Evolutionary conservation across 1,140 invertebrate genomes (phyloP).

Genomic region (Oedothorax gibbosus): DNA sequence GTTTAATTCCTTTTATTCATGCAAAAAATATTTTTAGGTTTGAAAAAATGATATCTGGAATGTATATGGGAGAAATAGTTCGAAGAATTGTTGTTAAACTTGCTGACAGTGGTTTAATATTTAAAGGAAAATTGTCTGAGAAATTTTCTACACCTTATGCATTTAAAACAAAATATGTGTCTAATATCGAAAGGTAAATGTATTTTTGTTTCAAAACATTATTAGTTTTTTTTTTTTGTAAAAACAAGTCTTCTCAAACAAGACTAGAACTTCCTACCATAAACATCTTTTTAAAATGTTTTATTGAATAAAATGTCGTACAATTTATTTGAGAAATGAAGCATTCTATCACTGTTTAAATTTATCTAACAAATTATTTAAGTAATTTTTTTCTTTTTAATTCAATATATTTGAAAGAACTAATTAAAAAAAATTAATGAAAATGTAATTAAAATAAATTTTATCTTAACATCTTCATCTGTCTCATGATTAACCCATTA

Average conservation of each 20-base stretch:
- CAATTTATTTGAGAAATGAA: too few species aligned
- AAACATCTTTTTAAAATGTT: too few species aligned
- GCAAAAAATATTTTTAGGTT: slow-evolving; percentile 76
- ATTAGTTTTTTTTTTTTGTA: neutral
- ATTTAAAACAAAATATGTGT: slow-evolving; percentile 90
- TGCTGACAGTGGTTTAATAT: slow-evolving; percentile 80
- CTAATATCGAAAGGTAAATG: slow-evolving; percentile 84
- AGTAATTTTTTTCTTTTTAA: too few species aligned
- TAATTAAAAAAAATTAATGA: too few species aligned
- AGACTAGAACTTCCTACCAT: too few species aligned
- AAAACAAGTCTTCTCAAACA: neutral
- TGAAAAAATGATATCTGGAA: slow-evolving; percentile 84
- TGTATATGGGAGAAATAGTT: slow-evolving; percentile 78
- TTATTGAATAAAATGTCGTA: too few species aligned
- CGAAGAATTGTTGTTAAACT: slow-evolving; percentile 80
- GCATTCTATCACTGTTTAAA: too few species aligned
- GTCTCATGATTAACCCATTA: too few species aligned
- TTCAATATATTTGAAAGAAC: too few species aligned
- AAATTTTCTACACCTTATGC: slow-evolving; percentile 65
- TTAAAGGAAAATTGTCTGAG: slow-evolving; percentile 78
- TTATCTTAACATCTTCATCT: too few species aligned
- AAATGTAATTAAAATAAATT: too few species aligned
- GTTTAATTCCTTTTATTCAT: slow-evolving; percentile 10
- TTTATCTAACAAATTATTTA: too few species aligned
- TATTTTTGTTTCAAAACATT: slow-evolving; percentile 4